A percentile compares a stretch with the other conserved stretches of the same genome.
Evolutionary conservation across 2,113 vertebrate species (phyloP).

Genomic region (Takifugu bimaculatus): DNA sequence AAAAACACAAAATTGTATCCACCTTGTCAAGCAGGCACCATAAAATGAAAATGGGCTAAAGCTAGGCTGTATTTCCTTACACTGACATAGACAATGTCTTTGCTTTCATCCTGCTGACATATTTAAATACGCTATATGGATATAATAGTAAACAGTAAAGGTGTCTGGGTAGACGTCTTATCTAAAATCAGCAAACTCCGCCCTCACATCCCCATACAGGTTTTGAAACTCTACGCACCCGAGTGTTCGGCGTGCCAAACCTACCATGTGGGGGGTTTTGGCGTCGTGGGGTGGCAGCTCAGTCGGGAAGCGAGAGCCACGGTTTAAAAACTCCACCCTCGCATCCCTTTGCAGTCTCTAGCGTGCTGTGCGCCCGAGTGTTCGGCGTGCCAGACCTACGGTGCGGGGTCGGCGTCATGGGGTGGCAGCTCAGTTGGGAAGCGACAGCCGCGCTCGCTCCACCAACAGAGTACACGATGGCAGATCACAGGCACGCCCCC

Average conservation of each 20-base stretch:
- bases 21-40: neutral
- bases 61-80: neutral
- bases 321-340: slow-evolving; percentile 51
- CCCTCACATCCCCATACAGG: slow-evolving; percentile 47
- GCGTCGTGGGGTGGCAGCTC: slow-evolving; percentile 59
- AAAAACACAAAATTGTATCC: slow-evolving; percentile 34
- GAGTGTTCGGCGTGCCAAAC: slow-evolving; percentile 51
- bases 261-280: slow-evolving; percentile 47
- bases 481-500: slow-evolving; percentile 72
- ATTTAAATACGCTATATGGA: slow-evolving; percentile 71
- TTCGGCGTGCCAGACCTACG: slow-evolving; percentile 49
- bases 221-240: slow-evolving; percentile 45
- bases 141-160: slow-evolving; percentile 70
- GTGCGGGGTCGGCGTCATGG: slow-evolving; percentile 55
- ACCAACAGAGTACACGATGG: slow-evolving; percentile 65
- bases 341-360: slow-evolving; percentile 34
- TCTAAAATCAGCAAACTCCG: slow-evolving; percentile 66
- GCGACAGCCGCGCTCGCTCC: slow-evolving; percentile 66
- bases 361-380: slow-evolving; percentile 49
- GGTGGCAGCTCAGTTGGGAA: slow-evolving; percentile 62
- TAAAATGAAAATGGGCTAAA: no score
- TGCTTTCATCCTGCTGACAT: slow-evolving; percentile 66
- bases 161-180: slow-evolving; percentile 68
- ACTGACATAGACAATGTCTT: slow-evolving; percentile 59
- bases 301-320: slow-evolving; percentile 64